phyloP scores from a whole-genome alignment of 2,113 vertebrate species.

The Ondatra zibethicus region DNA sequence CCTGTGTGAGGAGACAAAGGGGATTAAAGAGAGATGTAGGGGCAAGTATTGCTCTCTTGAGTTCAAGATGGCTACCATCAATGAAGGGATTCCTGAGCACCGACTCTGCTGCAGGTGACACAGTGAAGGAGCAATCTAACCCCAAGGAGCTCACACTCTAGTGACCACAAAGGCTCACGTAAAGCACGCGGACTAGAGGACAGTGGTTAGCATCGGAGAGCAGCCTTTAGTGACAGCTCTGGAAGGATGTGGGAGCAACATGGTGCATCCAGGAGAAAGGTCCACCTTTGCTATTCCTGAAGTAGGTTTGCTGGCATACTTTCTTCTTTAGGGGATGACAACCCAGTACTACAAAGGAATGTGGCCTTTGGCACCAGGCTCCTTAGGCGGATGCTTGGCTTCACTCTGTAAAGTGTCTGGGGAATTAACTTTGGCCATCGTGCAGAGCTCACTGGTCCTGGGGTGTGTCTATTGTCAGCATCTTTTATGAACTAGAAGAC shows the following conservation, averaged over 20 bases:
- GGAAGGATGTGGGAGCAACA: background rate
- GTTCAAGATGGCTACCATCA: background rate
- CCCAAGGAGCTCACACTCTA: background rate
- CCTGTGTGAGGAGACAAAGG: constrained; percentile 85
- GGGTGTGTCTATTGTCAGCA: background rate
- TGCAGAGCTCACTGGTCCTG: background rate
- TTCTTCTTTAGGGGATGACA: background rate
- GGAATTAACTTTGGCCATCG: background rate
- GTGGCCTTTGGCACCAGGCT: background rate
- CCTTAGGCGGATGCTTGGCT: background rate
- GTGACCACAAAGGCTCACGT: background rate
- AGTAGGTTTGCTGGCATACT: background rate
- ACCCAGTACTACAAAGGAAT: background rate
- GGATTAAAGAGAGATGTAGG: constrained; percentile 6
- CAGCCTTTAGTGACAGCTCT: background rate
- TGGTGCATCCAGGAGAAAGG: background rate
- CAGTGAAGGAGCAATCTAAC: background rate
- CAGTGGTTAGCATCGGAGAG: background rate
- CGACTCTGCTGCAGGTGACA: background rate
- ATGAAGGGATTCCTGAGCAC: background rate
- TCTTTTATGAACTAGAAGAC: background rate
- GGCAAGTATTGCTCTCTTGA: background rate
- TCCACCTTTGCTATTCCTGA: background rate
- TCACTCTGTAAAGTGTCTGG: background rate
- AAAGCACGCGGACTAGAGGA: background rate